phyloP scores from a whole-genome alignment of 2,797 vertebrate species.

The Monodelphis domestica region DNA sequence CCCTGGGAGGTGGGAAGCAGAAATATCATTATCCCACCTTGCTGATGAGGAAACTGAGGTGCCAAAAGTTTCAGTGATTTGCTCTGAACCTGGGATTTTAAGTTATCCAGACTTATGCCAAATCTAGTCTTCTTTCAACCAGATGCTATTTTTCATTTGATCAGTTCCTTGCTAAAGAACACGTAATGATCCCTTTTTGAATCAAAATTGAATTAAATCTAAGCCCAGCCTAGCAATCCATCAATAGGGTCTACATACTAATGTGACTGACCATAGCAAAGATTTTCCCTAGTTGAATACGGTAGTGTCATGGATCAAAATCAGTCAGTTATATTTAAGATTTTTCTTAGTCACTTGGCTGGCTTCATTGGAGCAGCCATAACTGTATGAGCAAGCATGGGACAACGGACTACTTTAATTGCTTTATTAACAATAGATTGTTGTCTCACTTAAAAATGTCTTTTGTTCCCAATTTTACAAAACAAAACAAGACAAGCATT shows the following conservation, averaged over 20 bases:
- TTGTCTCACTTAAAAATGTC: background rate
- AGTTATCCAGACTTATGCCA: background rate
- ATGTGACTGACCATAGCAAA: too few species aligned
- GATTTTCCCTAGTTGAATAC: too few species aligned
- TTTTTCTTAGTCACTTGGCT: background rate
- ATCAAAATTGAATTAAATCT: background rate
- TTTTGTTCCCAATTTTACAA: too few species aligned
- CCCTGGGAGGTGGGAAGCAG: background rate
- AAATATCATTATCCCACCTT: background rate
- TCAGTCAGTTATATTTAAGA: background rate
- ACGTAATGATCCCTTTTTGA: background rate
- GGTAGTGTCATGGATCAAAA: background rate
- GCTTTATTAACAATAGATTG: background rate
- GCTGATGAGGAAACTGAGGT: background rate
- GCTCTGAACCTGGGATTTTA: background rate
- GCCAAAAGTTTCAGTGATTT: background rate
- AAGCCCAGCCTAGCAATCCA: background rate
- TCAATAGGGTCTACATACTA: background rate
- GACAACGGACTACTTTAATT: background rate
- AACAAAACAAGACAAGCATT: too few species aligned
- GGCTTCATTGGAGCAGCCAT: background rate
- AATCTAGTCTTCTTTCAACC: background rate
- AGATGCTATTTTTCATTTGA: background rate
- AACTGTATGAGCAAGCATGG: background rate
- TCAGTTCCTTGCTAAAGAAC: background rate